Evolutionary conservation across 2,888 invertebrate species (phyloP).

Genomic region (Agrochola circellaris): DNA sequence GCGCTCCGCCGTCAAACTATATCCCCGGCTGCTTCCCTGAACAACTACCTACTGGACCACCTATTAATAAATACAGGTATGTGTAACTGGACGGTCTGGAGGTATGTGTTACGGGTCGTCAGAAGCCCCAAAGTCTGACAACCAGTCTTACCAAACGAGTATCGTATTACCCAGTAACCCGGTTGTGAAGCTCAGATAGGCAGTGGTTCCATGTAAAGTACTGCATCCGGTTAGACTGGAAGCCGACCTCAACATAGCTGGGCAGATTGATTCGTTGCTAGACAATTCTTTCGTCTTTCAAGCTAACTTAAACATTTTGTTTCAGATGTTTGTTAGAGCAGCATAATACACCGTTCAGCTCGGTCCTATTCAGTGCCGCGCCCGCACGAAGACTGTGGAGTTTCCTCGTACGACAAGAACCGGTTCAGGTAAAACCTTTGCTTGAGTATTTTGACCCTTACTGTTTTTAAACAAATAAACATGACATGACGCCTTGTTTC

Average conservation of each 20-base stretch:
- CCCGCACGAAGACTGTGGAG: constrained; percentile 97
- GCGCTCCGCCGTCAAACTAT: constrained; percentile 95
- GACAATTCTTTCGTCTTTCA: background rate
- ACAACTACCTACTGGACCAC: constrained; percentile 93
- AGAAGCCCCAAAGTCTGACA: too few relatives aligned
- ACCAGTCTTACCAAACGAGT: too few relatives aligned
- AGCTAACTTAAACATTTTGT: constrained; percentile 38
- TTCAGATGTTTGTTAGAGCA: constrained; percentile 96
- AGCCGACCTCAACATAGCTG: too few relatives aligned
- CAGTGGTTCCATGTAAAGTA: too few relatives aligned
- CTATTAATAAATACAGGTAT: constrained; percentile 97
- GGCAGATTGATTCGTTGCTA: too few relatives aligned
- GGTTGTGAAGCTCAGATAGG: too few relatives aligned
- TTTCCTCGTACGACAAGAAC: constrained; percentile 97
- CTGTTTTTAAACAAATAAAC: background rate
- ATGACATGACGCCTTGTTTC: too few relatives aligned
- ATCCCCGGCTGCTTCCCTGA: constrained; percentile 98
- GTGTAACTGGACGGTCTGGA: too few relatives aligned
- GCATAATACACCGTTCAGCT: constrained; percentile 98
- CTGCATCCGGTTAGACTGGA: too few relatives aligned
- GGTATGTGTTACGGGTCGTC: too few relatives aligned
- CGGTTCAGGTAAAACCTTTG: constrained; percentile 92
- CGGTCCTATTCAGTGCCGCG: constrained; percentile 93
- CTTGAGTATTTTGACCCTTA: background rate
- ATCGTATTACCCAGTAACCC: too few relatives aligned